Base-by-base conservation (phyloP, 2,888 invertebrate genomes). In the Scaptomyza flava region DNA sequence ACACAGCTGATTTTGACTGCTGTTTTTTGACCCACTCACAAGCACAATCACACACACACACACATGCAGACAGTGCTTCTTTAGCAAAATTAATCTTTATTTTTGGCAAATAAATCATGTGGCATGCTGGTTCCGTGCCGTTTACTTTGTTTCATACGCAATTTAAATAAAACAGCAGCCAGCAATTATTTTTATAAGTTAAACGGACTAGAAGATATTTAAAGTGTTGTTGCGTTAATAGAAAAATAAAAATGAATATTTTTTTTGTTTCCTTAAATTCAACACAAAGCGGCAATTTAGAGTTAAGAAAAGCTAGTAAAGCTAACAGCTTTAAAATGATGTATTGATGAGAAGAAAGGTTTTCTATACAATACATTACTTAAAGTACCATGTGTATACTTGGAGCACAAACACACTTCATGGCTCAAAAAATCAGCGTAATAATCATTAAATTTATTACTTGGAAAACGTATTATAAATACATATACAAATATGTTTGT, bases 41-140 rank as follows among this genome's bases (percentile, higher is more conserved):
- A 27, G 61, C 61, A 52, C 36, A 27, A 5, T 5, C 27, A 64
- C 46, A 56, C 41, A 52, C 48, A 69, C 42, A 11, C 36, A 67
- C 60, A 72, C 59, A 65, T 54, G 68, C 20, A 51, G 11, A 31
- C 20, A n/a, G 33, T 54, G 45, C 61, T 70, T 65, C 70, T 74
- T 70, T 65, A 62, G 70, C 59, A 62, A 59, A 62, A 74, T 74
- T 74, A 74, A 74, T 57, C 66, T 72, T 70, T 50, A 41, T 41
- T 66, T 72, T 68, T 67, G 62, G 72, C 78, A 72, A 79, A 85
- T 85, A 82, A 82, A 85, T 82, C 85, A 85, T 79, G 75, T 65
- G 63, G 60, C 68, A 60, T 71, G 62, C 68, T 72, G 71, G 68
- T 74, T 72, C 53, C 68, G 59, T 72, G 66, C 69, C 68, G 69